Percentiles rank a stretch among this genome's conserved stretches.
These are phyloP conservation scores for Drosophila affinis DNA, from an alignment of 2,888 invertebrate genomes.

Conservation along the genomic window DNA sequence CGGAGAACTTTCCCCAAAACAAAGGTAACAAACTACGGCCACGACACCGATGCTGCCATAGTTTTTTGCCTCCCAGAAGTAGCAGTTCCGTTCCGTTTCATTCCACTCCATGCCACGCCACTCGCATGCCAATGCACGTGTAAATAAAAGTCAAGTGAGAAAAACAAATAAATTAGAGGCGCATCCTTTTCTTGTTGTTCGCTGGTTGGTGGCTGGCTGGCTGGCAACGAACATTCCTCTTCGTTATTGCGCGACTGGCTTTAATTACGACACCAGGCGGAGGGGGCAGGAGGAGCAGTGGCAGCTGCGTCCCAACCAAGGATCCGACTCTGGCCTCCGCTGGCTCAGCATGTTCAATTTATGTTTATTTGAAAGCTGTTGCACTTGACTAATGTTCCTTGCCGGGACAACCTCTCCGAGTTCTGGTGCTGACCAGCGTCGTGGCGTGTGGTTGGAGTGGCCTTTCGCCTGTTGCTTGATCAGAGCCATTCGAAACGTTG, in stretches of 20 bases:
- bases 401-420: constrained; percentile 1
- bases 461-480: neutral
- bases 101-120: constrained; percentile 20
- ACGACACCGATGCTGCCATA: constrained; percentile 11
- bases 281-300: constrained; percentile 23
- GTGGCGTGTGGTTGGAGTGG: too few relatives aligned
- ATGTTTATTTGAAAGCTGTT: constrained; percentile 65
- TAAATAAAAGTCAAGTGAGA: constrained; percentile 74
- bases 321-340: neutral
- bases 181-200: constrained; percentile 49
- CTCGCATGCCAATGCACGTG: constrained; percentile 75
- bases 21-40: constrained; percentile 64
- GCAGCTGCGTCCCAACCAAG: constrained; percentile 43
- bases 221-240: constrained; percentile 67
- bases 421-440: neutral
- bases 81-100: neutral
- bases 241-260: constrained; percentile 70
- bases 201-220: constrained; percentile 20
- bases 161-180: constrained; percentile 58
- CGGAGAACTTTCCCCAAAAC: constrained; percentile 56
- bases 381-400: constrained; percentile 51
- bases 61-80: neutral
- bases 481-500: neutral
- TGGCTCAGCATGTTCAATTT: constrained; percentile 61
- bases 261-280: constrained; percentile 68